Percentiles rank a stretch among this genome's conserved stretches.
These are phyloP conservation scores for Polymixis flavicincta DNA, from an alignment of 2,888 invertebrate genomes.

Conservation along the genomic window DNA sequence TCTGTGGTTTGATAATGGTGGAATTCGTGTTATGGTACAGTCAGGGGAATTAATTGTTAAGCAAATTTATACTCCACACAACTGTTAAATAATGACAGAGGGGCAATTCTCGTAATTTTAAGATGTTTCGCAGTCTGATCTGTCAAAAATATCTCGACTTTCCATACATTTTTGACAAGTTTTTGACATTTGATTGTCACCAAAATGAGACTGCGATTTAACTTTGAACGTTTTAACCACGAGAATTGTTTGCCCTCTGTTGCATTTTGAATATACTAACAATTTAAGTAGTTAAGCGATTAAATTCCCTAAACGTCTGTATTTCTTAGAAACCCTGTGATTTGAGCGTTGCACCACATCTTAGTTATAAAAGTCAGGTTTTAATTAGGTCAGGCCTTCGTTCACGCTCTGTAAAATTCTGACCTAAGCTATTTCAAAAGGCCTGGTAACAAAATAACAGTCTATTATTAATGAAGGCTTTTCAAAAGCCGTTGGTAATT, in stretches of 20 bases:
- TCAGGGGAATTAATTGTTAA: neutral
- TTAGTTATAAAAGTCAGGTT: slow-evolving; percentile 2
- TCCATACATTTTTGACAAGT: too few relatives aligned
- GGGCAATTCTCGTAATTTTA: too few relatives aligned
- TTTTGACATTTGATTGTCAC: too few relatives aligned
- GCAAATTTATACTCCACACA: neutral
- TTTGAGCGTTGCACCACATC: neutral
- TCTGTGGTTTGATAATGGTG: neutral
- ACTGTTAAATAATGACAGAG: neutral
- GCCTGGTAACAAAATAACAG: slow-evolving; percentile 3
- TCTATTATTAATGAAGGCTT: slow-evolving; percentile 1
- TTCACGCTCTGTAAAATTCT: slow-evolving; percentile 17
- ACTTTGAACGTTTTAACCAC: too few relatives aligned
- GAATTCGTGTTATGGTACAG: neutral
- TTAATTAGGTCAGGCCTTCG: slow-evolving; percentile 13
- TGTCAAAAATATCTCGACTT: too few relatives aligned
- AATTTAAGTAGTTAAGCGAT: neutral
- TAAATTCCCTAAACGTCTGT: neutral
- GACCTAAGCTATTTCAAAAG: slow-evolving; percentile 27
- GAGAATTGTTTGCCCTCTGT: too few relatives aligned
- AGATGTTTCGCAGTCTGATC: too few relatives aligned
- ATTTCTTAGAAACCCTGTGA: neutral
- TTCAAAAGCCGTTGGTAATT: neutral
- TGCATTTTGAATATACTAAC: neutral
- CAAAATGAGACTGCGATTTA: too few relatives aligned